Conservation (phyloP, 2,113 vertebrate genomes). For the Xiphophorus maculatus region DNA sequence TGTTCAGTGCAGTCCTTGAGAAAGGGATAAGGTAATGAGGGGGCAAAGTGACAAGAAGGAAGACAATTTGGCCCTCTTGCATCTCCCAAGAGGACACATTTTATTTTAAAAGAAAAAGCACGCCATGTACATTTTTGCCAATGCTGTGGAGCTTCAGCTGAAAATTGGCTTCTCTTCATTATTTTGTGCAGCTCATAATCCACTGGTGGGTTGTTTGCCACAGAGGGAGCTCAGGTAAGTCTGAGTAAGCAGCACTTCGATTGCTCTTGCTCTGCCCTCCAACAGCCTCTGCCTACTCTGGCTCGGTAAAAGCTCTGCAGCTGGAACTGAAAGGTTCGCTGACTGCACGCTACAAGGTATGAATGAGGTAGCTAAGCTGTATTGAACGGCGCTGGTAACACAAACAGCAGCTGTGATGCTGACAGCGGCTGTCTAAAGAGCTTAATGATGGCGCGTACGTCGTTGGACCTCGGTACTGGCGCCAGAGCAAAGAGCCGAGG, state of each 20-base stretch:
- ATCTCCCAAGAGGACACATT: conserved; percentile 44
- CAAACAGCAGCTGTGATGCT: conserved; percentile 44
- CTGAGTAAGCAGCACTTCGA: not conserved
- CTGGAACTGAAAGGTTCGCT: conserved; percentile 17
- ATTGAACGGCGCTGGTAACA: conserved; percentile 13
- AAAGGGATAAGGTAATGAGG: conserved; percentile 76
- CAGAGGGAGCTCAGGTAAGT: conserved; percentile 32
- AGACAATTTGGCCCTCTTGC: conserved; percentile 59
- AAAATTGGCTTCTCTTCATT: conserved; percentile 7
- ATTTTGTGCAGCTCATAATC: conserved; percentile 29
- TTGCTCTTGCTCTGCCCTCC: not conserved
- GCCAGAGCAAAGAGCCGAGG: conserved; percentile 53
- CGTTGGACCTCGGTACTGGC: conserved; percentile 42
- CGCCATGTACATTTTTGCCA: conserved; percentile 24
- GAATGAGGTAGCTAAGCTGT: conserved; percentile 14
- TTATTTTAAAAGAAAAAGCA: not conserved
- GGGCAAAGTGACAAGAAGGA: conserved; percentile 66
- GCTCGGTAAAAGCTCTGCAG: conserved; percentile 47
- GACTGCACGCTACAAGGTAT: conserved; percentile 14
- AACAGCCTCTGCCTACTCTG: conserved; percentile 23
- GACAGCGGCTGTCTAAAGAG: conserved; percentile 34
- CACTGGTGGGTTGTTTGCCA: conserved; percentile 24
- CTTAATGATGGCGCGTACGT: conserved; percentile 12
- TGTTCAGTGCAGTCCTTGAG: conserved; percentile 76
- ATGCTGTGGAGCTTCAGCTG: conserved; percentile 33